Evolutionary conservation across 2,113 vertebrate species (phyloP).

Genomic region (human (Homo sapiens)): DNA sequence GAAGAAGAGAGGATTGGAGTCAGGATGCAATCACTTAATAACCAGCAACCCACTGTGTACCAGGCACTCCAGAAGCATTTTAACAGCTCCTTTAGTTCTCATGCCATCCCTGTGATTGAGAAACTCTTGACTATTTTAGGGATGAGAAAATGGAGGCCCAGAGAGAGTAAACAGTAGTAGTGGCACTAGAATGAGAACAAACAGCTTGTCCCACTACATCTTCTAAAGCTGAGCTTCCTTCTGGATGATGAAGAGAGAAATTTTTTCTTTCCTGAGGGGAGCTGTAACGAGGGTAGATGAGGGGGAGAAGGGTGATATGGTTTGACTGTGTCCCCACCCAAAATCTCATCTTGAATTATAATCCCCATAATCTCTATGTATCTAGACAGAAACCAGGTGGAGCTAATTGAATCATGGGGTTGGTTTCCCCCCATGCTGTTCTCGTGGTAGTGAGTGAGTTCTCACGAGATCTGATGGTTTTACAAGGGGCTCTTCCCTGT

Average conservation of each 20-base stretch:
- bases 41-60: accelerated
- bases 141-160: background rate
- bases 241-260: background rate
- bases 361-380: too few relatives aligned
- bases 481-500: too few relatives aligned
- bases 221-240: background rate
- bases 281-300: background rate
- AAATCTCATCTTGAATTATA: too few relatives aligned
- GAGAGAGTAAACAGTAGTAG: background rate
- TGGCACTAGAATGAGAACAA: background rate
- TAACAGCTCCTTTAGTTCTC: background rate
- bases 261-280: background rate
- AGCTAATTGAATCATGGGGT: too few relatives aligned
- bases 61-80: background rate
- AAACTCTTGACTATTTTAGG: background rate
- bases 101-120: background rate
- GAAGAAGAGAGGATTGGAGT: background rate
- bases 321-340: too few relatives aligned
- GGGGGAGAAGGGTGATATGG: background rate
- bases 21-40: background rate
- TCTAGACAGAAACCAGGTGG: too few relatives aligned
- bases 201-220: background rate
- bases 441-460: too few relatives aligned
- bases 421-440: too few relatives aligned
- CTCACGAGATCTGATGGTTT: too few relatives aligned